Evolutionary conservation across 2,113 vertebrate species (phyloP), one percentile per base, ranked within the genome.

Genomic region (Nipponia nippon): DNA sequence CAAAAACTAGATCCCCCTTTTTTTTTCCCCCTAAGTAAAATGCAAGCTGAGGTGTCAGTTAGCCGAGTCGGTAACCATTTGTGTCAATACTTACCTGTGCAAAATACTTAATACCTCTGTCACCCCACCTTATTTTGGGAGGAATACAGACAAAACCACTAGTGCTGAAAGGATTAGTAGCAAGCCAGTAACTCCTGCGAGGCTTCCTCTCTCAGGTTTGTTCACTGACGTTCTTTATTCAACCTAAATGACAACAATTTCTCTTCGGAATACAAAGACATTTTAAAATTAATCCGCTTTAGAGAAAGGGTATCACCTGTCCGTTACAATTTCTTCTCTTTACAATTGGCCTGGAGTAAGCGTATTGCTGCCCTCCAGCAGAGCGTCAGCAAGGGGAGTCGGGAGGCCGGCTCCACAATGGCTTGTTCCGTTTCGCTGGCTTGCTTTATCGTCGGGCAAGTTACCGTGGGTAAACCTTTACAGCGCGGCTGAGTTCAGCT

Each of bases 341-440:
- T 34, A 9, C 8, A 30, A 8, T 2, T 29, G 59, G 59, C 30
- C 1, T 5, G 2, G n/a, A 14, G 18, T 11, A 18, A 44, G 14
- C 1, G 4, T 25, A 3, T 34, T 78, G 29, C 40, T 82, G 75
- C 76, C 56, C 40, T 65, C 47, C 71, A 55, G 71, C 32, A 49
- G 67, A 30, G 26, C 3, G 13, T 20, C 38, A 8, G 46, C 40
- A 36, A 49, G 91, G 55, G 67, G 66, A 38, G 66, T 27, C 4
- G 16, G 75, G 81, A 46, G 63, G 81, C 50, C 19, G 82, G 72
- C 50, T 62, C 44, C 58, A 6, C 36, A 7, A 2, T 38, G 36
- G 11, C 15, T 52, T 66, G 47, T 80, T 93, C 47, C 9, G 0
- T 86, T 49, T 61, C 76, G 25, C 26, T 83, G 80, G 21, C 47